Base-by-base conservation (phyloP, 2,797 vertebrate genomes). In the Phalloptychus januarius region DNA sequence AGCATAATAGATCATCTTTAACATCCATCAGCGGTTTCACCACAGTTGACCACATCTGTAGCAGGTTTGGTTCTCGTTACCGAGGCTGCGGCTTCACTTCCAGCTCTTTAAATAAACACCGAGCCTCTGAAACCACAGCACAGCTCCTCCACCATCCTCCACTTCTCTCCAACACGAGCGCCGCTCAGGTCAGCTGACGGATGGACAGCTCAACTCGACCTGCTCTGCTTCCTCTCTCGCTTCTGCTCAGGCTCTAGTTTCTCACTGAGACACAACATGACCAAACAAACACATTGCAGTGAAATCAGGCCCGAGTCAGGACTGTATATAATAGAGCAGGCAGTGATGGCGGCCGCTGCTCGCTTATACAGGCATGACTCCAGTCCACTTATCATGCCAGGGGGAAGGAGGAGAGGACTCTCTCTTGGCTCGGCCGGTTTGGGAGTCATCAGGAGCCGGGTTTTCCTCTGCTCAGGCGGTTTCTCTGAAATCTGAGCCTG, bases 51-150 rank as follows among this genome's bases (percentile, higher is more conserved):
- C 89, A 90, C 90, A 93, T 93, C 88, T 91, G 93, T 91, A 92
- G 92, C 91, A 91, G 87, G 92, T 93, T 94, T 92, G 92, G 88
- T 93, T 91, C 87, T 93, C 92, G 94, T 94, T 94, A 94, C 88
- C 67, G 86, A 25, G 87, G 82, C 88, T 83, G 83, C 74, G 77
- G 87, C 88, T 86, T 54, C 86, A 79, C 85, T 82, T 90, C 77
- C 90, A 83, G 85, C 91, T 94, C 90, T 92, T 89, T 93, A 95
- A 96, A 95, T 95, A 95, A 95, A 95, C 93, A 86, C 52, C 1
- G 52, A 76, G 79, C 85, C 89, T 88, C 79, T 78, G 86, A 85
- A 90, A 91, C 91, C 88, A 69, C 92, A 89, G 85, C 82, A 82
- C 70, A 82, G 52, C 81, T 85, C 86, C 88, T 89, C 86, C 81